Base-by-base conservation (phyloP, 2,888 invertebrate genomes). In the Craniophora ligustri region DNA sequence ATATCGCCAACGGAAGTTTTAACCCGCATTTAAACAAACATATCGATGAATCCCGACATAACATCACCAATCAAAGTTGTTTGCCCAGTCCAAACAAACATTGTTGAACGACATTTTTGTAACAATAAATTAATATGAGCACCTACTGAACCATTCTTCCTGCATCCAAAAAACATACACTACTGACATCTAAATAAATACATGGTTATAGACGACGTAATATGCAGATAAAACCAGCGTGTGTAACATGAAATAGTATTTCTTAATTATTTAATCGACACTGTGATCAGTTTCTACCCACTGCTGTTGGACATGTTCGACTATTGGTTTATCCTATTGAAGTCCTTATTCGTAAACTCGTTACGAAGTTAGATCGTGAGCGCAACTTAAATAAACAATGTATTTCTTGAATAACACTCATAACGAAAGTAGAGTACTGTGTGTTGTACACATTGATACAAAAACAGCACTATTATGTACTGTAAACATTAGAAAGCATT, bases 31-130 rank as follows among this genome's bases (percentile, higher is more conserved):
- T 18, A 38, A 41, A 39, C 60, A 58, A 67, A 70, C 42, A 55
- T 55, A 67, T 60, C 46, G 44, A 40, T 58, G 51, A 64, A 68
- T 58, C 34, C 54, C 48, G 36, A 59, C 56, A 63, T 55, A 69
- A 63, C 69, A 73, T 66, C 72, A 75, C 69, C 65, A 72, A 67
- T 60, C 62, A 44, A 65, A 62, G 51, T 63, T 63, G 66, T 74
- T 68, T 72, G 67, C 61, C 68, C 75, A 79, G 76, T 78, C 72
- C 76, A 79, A 84, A 80, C 70, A 84, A 79, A 80, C 65, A 61
- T 69, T 67, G 67, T 75, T 68, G 65, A 73, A 72, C 72, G 76
- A 78, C 79, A 75, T 66, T 79, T 75, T 81, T 81, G 79, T 62
- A 77, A 75, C 73, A 67, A 59, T 53, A 68, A 60, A 54, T 46